Evolutionary conservation across 2,888 invertebrate genomes (phyloP), one percentile per base, ranked within the genome.

Genomic region (Luperina nickerlii): DNA sequence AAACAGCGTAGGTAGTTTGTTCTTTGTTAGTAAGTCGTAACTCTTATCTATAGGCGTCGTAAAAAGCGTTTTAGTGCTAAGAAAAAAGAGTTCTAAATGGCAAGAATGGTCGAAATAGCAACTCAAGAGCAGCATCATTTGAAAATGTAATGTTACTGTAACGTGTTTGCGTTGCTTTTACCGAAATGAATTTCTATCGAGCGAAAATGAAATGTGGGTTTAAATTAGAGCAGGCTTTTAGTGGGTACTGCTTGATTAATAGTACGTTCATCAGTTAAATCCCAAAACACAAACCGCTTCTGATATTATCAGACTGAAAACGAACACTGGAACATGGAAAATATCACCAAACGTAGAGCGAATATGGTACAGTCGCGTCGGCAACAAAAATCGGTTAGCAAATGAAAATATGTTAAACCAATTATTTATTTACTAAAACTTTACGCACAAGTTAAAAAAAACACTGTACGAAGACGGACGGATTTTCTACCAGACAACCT

Each of bases 21-120:
- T 74, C 63, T 79, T 86, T 86, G 68, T 75, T 51, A 79, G 42
- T n/a, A 62, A 71, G 80, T 87, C 84, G 74, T 87, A 87, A 84
- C 65, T 87, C 84, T 79, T 76, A 80, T 84, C 80, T 80, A 60
- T 5, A n/a, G 13, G 38, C 69, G 18, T 51, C 63, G 54, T 84
- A 84, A 84, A 86, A 87, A 76, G 18, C n/a, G n/a, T 70, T 74
- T 84, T 87, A 84, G 20, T 69, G 20, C 71, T 13, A n/a, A 54
- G 84, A 74, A 65, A 83, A 84, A 65, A 86, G 78, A 84, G 74
- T 86, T 78, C 63, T 48, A 78, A 83, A 78, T 83, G 42, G 54
- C 38, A 69, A 60, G 74, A 67, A 78, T 74, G 13, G 24, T 78
- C 1, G 15, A 27, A 62, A 62, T 60, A 60, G 38, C 51, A 24